A percentile compares a stretch with the other conserved stretches of the same genome.
Evolutionary conservation across 2,888 invertebrate genomes (phyloP).

Genomic region (Machimus rusticus): DNA sequence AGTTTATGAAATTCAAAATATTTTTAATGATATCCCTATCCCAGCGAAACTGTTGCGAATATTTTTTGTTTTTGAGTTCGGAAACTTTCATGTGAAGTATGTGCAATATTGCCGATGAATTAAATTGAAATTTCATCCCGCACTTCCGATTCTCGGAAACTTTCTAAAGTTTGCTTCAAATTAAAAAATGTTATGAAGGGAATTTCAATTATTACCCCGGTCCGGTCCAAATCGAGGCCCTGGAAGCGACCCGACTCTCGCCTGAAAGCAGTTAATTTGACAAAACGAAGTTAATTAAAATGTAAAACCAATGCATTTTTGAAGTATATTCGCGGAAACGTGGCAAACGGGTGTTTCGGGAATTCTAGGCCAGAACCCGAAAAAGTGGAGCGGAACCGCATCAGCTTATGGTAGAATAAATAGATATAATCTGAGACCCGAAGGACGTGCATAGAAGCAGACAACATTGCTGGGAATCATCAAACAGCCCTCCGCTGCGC

Average conservation of each 20-base stretch:
- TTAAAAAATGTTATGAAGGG: neutral
- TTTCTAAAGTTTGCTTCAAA: neutral
- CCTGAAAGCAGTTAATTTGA: neutral
- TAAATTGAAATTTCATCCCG: neutral
- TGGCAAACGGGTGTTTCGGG: neutral
- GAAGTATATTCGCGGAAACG: neutral
- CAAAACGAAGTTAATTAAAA: neutral
- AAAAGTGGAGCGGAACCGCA: neutral
- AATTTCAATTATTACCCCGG: neutral
- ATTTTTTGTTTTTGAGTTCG: neutral
- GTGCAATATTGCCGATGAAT: neutral
- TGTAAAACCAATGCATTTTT: neutral
- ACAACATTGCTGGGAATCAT: neutral
- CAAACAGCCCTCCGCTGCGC: neutral
- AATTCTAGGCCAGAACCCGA: neutral
- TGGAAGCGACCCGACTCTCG: neutral
- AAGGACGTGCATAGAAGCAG: neutral
- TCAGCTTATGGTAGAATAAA: neutral
- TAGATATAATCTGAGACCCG: neutral
- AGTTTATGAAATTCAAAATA: neutral
- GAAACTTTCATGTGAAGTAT: neutral
- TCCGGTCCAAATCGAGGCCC: neutral
- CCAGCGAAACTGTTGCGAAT: neutral
- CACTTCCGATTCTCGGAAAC: neutral
- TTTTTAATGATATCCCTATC: neutral